phyloP scores from a whole-genome alignment of 37 sponge, comb jelly and placozoan genomes.

The Halisarca cf. caerulea region DNA sequence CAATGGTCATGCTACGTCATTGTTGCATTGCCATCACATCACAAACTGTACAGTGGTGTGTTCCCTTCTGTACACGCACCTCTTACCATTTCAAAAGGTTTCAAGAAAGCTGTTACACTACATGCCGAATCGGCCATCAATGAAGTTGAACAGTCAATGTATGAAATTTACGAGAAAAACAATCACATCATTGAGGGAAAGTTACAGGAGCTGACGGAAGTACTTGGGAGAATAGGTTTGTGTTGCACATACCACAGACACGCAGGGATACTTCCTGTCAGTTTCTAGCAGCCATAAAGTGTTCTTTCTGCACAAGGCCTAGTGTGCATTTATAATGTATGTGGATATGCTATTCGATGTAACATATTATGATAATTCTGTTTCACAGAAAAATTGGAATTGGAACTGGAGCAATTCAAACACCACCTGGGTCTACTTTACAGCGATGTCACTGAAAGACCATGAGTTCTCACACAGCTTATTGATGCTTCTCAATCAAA shows the following conservation, averaged over 20 bases:
- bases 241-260: not conserved
- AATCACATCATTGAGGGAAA: constrained; percentile 43
- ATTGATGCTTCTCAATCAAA: no score
- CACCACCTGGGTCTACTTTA: constrained; percentile 42
- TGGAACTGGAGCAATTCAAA: constrained; percentile 64
- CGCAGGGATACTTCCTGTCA: no score
- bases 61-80: not conserved
- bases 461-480: no score
- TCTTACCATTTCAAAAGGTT: constrained; percentile 32
- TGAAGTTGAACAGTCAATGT: constrained; percentile 42
- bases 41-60: not conserved
- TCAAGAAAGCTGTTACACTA: constrained; percentile 52
- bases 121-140: constrained; percentile 7
- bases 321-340: no score
- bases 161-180: constrained; percentile 47
- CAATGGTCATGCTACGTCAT: no score
- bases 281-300: not conserved
- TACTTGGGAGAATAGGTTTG: constrained; percentile 58
- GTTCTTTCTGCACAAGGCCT: no score
- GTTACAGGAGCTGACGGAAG: constrained; percentile 43
- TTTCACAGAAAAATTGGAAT: constrained; percentile 47
- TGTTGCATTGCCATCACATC: no score
- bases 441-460: constrained; percentile 1
- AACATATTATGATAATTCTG: not conserved
- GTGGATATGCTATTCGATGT: no score